Conservation (phyloP, 2,888 invertebrate genomes). For the Xestia ashworthii region DNA sequence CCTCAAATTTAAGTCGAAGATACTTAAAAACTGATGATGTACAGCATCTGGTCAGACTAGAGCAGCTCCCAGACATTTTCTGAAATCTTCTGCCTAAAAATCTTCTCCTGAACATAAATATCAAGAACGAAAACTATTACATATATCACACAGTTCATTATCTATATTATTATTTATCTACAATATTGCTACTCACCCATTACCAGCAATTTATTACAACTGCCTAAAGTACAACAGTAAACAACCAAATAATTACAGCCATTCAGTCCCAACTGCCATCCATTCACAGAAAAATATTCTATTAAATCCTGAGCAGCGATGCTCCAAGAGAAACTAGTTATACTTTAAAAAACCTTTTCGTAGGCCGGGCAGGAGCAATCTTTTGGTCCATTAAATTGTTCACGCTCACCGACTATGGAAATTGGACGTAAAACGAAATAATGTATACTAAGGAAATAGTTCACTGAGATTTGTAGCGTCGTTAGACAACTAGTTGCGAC, state of each 20-base stretch:
- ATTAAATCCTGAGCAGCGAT: slow-evolving; percentile 50
- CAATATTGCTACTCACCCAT: background rate
- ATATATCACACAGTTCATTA: background rate
- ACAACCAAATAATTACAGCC: slow-evolving; percentile 35
- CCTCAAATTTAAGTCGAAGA: background rate
- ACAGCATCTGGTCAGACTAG: background rate
- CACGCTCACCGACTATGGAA: slow-evolving; percentile 90
- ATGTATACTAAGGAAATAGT: slow-evolving; percentile 85
- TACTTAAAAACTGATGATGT: background rate
- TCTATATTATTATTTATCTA: background rate
- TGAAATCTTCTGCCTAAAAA: background rate
- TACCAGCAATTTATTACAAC: background rate
- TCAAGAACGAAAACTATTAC: background rate
- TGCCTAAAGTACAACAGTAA: slow-evolving; percentile 15
- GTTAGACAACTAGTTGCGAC: slow-evolving; percentile 67
- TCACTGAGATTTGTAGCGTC: slow-evolving; percentile 81
- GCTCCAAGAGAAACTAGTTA: slow-evolving; percentile 60
- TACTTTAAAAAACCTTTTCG: slow-evolving; percentile 82
- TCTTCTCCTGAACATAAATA: background rate
- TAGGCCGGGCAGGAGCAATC: slow-evolving; percentile 86
- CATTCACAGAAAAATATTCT: slow-evolving; percentile 55
- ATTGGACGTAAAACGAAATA: slow-evolving; percentile 90
- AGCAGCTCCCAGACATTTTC: background rate
- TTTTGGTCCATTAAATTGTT: slow-evolving; percentile 89
- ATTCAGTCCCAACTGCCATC: slow-evolving; percentile 2